Conservation (phyloP, 2,113 vertebrate genomes). For the Oreotrochilus melanogaster region DNA sequence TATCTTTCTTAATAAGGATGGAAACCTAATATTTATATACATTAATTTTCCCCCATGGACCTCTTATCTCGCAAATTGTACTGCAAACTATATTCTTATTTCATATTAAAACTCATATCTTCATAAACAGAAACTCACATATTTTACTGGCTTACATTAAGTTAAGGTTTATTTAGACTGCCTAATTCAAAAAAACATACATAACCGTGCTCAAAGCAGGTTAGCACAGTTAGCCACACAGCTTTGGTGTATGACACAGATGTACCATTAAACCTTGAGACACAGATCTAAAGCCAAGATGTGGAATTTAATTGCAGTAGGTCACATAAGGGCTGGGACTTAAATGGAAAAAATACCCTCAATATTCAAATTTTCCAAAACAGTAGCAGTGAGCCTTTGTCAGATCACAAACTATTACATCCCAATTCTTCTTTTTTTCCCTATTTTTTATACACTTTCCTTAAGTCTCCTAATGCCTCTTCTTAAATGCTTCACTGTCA, state of each 20-base stretch:
- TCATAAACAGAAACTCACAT: not conserved
- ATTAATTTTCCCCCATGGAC: not conserved
- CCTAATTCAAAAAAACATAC: not conserved
- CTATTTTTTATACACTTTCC: not conserved
- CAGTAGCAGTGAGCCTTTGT: not conserved
- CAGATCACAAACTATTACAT: not conserved
- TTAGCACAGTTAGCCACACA: not conserved
- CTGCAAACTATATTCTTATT: not conserved
- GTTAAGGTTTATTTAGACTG: not conserved
- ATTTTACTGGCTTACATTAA: not conserved
- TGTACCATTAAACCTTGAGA: not conserved
- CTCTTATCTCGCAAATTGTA: not conserved
- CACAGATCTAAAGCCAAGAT: not conserved
- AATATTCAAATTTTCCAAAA: not conserved
- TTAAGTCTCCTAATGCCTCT: not conserved
- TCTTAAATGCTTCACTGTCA: not conserved
- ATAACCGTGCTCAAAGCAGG: not conserved
- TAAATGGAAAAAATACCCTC: not conserved
- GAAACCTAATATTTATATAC: not conserved
- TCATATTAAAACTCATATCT: not conserved
- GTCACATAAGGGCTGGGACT: not conserved
- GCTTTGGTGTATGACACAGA: not conserved
- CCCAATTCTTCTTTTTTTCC: accelerated
- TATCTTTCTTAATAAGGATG: not conserved
- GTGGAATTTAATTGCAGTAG: not conserved